Evolutionary conservation across 2,113 vertebrate genomes (phyloP).

Genomic region (Epinephelus lanceolatus): DNA sequence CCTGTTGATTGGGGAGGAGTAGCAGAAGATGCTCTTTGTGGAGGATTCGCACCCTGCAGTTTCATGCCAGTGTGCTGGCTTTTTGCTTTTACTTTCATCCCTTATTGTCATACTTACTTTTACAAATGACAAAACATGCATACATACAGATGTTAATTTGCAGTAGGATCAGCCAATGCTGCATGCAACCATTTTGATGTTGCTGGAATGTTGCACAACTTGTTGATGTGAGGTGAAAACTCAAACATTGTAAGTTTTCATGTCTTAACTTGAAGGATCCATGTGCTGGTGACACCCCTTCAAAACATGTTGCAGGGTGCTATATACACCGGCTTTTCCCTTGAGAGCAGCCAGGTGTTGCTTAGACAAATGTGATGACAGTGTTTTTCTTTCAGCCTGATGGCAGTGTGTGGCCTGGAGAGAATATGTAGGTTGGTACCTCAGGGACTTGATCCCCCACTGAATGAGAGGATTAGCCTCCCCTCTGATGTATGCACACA

Average conservation of each 20-base stretch:
- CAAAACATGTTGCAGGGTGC: background rate
- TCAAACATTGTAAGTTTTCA: background rate
- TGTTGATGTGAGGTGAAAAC: conserved; percentile 10
- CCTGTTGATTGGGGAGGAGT: conserved; percentile 74
- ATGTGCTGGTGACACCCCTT: background rate
- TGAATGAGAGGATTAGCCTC: conserved; percentile 77
- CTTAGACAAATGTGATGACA: conserved; percentile 3
- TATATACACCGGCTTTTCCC: too few species aligned
- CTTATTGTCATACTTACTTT: background rate
- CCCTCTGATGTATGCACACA: conserved; percentile 62
- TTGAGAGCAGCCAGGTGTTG: background rate
- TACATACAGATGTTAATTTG: background rate
- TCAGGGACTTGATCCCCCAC: conserved; percentile 67
- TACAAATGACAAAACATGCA: background rate
- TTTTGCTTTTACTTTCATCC: background rate
- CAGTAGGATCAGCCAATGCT: background rate
- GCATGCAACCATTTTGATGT: background rate
- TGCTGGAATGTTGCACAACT: conserved; percentile 14
- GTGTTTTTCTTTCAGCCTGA: conserved; percentile 36
- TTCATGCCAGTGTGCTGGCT: background rate
- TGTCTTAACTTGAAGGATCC: background rate
- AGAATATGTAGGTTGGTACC: conserved; percentile 64
- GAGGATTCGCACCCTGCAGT: background rate
- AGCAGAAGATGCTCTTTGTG: conserved; percentile 28
- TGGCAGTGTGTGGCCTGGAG: conserved; percentile 22